These are phyloP conservation scores for Ciconia stormi DNA, from an alignment of 2,113 vertebrate species.

Conservation along the genomic window DNA sequence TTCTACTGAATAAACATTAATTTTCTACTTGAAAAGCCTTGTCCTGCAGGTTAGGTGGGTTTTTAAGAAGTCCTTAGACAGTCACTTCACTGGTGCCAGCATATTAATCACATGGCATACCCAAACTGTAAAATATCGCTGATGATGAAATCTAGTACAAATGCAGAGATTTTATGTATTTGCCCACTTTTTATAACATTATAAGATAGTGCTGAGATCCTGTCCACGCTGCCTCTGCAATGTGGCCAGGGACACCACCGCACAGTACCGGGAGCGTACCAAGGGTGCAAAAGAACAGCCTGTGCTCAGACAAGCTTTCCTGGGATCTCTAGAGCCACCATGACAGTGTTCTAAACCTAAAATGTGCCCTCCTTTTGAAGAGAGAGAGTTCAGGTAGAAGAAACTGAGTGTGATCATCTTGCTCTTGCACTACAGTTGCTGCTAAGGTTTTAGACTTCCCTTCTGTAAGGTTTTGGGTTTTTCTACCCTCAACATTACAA, in stretches of 20 bases:
- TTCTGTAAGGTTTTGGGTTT: neutral
- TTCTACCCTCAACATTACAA: neutral
- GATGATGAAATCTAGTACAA: neutral
- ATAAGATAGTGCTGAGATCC: neutral
- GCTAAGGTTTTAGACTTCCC: neutral
- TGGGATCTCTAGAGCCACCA: neutral
- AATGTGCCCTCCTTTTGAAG: neutral
- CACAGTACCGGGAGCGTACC: fast-evolving
- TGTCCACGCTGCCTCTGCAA: neutral
- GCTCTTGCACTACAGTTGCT: neutral
- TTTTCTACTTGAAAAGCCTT: neutral
- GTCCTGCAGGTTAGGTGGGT: neutral
- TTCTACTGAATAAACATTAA: neutral
- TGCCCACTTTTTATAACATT: neutral
- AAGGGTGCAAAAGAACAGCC: neutral
- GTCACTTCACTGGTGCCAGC: neutral
- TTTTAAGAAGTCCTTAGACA: neutral
- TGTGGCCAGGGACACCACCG: too few species aligned
- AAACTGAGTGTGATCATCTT: neutral
- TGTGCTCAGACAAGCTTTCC: neutral
- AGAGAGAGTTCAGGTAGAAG: neutral
- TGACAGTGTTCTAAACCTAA: too few species aligned
- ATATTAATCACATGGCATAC: neutral
- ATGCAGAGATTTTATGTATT: neutral
- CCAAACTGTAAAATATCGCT: neutral